Percentiles rank a stretch among this genome's conserved stretches.
Evolutionary conservation across 1,140 invertebrate species (phyloP).

Genomic region (Dolichoris vasculosae): DNA sequence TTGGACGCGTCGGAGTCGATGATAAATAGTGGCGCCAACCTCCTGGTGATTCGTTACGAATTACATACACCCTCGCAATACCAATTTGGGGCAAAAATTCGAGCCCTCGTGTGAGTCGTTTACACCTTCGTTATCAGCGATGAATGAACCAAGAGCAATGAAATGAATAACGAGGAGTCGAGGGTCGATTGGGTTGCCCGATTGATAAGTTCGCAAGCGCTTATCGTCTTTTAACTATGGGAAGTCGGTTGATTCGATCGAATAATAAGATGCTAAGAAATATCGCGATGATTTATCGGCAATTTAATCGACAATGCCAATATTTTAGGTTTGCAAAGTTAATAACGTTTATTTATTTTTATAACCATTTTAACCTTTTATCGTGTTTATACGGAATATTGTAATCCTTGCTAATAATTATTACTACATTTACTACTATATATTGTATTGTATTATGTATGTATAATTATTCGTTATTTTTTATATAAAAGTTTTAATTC

Average conservation of each 20-base stretch:
- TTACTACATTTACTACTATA: too few relatives aligned
- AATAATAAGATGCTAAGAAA: background rate
- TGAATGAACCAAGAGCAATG: background rate
- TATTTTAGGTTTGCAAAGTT: background rate
- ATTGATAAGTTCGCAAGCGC: conserved; percentile 18
- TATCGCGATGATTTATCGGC: background rate
- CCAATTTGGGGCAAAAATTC: background rate
- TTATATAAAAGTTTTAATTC: too few relatives aligned
- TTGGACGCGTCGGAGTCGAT: conserved; percentile 24
- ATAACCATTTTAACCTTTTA: too few relatives aligned
- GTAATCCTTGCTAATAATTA: too few relatives aligned
- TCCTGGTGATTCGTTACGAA: background rate
- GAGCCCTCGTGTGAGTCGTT: background rate
- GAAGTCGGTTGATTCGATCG: background rate
- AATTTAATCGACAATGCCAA: too few relatives aligned
- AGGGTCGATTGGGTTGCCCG: conserved; percentile 2
- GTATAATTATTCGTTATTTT: too few relatives aligned
- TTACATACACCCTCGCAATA: background rate
- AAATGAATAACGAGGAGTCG: background rate
- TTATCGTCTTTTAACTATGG: background rate
- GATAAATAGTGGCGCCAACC: conserved; percentile 20
- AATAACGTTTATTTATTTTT: too few relatives aligned
- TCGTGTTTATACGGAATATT: too few relatives aligned
- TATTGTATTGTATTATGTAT: too few relatives aligned
- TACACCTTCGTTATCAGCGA: background rate